phyloP scores from a whole-genome alignment of 2,888 invertebrate species.

The Lasioglossum vierecki region DNA sequence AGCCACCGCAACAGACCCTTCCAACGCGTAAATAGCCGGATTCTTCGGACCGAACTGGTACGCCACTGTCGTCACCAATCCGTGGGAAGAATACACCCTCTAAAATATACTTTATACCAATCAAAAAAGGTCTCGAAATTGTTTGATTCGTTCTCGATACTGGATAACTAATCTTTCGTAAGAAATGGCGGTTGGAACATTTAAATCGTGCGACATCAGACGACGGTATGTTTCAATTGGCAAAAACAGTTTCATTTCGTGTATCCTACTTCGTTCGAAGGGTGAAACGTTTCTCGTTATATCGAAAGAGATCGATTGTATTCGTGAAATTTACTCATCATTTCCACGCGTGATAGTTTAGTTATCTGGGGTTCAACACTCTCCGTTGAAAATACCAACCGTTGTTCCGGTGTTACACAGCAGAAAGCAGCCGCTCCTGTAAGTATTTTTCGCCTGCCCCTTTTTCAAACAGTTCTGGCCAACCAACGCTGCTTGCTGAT shows the following conservation, averaged over 20 bases:
- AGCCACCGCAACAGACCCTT: constrained; percentile 97
- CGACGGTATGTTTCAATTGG: neutral
- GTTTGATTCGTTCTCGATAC: neutral
- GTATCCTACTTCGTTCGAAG: neutral
- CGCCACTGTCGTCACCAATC: constrained; percentile 95
- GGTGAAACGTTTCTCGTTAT: neutral
- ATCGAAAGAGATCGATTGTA: neutral
- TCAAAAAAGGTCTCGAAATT: neutral
- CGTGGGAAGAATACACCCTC: constrained; percentile 94
- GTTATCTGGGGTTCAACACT: neutral
- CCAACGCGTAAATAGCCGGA: constrained; percentile 96
- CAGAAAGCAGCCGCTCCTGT: constrained; percentile 97
- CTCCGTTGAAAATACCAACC: constrained; percentile 78
- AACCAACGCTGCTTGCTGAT: constrained; percentile 97
- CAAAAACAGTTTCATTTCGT: neutral
- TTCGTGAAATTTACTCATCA: neutral
- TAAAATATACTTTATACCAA: constrained; percentile 75
- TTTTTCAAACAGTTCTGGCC: constrained; percentile 95
- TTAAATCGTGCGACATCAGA: neutral
- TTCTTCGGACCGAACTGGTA: constrained; percentile 93
- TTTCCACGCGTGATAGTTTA: neutral
- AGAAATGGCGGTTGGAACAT: neutral
- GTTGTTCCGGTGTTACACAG: constrained; percentile 96
- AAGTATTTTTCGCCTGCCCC: constrained; percentile 97
- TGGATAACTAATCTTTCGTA: constrained; percentile 2